Evolutionary conservation across 1,140 invertebrate species (phyloP).

Genomic region (Meteorus sp.): DNA sequence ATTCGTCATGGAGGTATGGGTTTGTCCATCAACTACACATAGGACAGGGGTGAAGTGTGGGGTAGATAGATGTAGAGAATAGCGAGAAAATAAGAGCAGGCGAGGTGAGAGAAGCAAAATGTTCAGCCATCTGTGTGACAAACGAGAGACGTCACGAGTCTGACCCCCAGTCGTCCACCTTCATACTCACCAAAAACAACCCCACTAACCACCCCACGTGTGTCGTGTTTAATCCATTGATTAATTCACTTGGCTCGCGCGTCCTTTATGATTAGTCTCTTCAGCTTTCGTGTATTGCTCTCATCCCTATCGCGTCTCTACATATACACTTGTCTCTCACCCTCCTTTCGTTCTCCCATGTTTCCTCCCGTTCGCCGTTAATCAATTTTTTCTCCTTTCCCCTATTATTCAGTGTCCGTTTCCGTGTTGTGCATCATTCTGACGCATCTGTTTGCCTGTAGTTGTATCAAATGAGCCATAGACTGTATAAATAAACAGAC

Average conservation of each 20-base stretch:
- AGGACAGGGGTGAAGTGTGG: background rate
- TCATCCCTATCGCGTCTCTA: background rate
- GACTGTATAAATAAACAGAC: too few relatives aligned
- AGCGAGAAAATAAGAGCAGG: background rate
- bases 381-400: slow-evolving; percentile 28
- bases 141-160: slow-evolving; percentile 54
- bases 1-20: slow-evolving; percentile 40
- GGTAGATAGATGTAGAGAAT: background rate
- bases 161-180: slow-evolving; percentile 25
- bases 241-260: slow-evolving; percentile 56
- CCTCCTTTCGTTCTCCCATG: background rate
- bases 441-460: too few relatives aligned
- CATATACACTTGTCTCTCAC: background rate
- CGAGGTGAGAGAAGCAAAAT: slow-evolving; percentile 42
- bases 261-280: slow-evolving; percentile 55
- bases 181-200: background rate
- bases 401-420: background rate
- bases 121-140: slow-evolving; percentile 56
- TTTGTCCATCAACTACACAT: slow-evolving; percentile 40
- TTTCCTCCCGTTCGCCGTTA: slow-evolving; percentile 32
- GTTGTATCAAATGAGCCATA: too few relatives aligned
- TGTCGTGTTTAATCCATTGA: slow-evolving; percentile 58
- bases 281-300: slow-evolving; percentile 5
- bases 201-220: slow-evolving; percentile 8
- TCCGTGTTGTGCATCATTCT: too few relatives aligned